A percentile compares a stretch with the other conserved stretches of the same genome.
These are phyloP conservation scores for Latrodectus hesperus DNA, from an alignment of 2,888 invertebrate species.

Conservation along the genomic window DNA sequence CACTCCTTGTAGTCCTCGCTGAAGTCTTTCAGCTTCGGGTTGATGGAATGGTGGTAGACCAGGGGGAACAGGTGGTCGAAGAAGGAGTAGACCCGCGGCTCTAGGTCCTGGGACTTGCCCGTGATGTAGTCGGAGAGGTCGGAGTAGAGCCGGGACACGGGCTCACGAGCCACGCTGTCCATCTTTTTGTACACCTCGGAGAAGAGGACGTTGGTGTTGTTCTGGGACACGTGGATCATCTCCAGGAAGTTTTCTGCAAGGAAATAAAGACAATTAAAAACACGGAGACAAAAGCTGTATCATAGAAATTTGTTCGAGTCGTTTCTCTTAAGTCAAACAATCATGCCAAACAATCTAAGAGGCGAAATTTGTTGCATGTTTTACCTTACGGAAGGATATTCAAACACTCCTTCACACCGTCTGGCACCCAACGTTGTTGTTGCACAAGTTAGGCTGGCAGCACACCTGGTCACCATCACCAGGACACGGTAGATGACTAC, in stretches of 20 bases:
- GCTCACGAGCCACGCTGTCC: constrained; percentile 81
- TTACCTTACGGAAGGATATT: no score
- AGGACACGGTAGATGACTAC: no score
- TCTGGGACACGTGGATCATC: constrained; percentile 86
- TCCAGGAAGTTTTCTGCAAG: constrained; percentile 86
- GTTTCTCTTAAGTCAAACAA: no score
- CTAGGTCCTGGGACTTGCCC: constrained; percentile 77
- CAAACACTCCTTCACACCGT: no score
- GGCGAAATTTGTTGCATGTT: no score
- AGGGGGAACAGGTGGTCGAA: constrained; percentile 88
- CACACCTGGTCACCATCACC: no score
- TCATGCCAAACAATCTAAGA: no score
- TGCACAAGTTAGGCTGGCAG: no score
- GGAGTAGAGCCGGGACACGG: constrained; percentile 83
- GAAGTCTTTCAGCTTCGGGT: constrained; percentile 79
- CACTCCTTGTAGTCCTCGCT: constrained; percentile 88
- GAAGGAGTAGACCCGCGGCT: constrained; percentile 79
- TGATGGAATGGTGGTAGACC: constrained; percentile 80
- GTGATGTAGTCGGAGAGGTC: constrained; percentile 81
- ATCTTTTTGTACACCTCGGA: constrained; percentile 86
- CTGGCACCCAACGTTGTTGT: no score
- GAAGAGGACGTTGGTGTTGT: constrained; percentile 87
- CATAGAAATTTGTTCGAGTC: no score
- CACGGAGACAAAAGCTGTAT: background rate
- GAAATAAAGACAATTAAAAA: background rate